Base-by-base conservation (phyloP, 2,888 invertebrate species). In the Ormyrus rosae region DNA sequence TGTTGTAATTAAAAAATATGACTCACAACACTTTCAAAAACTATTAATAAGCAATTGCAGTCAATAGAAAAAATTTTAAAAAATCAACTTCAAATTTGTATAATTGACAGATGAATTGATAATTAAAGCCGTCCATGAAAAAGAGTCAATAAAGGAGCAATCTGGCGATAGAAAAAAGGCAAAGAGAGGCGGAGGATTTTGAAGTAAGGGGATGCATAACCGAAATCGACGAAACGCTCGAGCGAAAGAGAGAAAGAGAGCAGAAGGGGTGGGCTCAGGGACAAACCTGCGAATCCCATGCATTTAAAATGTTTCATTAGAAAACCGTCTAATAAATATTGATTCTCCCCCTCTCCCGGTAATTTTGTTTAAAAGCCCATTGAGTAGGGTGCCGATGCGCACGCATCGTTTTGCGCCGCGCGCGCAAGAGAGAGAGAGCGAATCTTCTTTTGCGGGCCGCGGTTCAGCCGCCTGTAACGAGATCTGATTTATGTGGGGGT, bases 301-400 rank as follows among this genome's bases (percentile, higher is more conserved):
- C 88, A 89, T 89, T 89, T 88, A 88, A 89, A 89, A 89, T 88
- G 89, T 89, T 89, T 86, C 89, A 89, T 89, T 89, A 88, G 88
- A 88, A 84, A 85, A 86, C 85, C 86, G 87, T 87, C 88, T 86
- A 88, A 89, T 89, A 89, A 89, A 89, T 89, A 89, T 87, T 84
- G 87, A 86, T 84, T 84, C 85, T 86, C 55, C 34, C 55, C 46
- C 67, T 67, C 55, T 46, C 50, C 13, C 86, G 83, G 86, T 85
- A 85, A 87, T 86, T 86, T 84, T 83, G 85, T 85, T 87, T 85
- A 86, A 87, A 86, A 83, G 85, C 78, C 84, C 84, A 83, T 86
- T 85, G 63, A 80, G 84, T 78, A 56, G 61, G 58, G 51, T 19
- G 19, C 19, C 71, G 56, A 74, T 72, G 64, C 58, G 81, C 13